Percentiles rank a stretch among this genome's conserved stretches.
These are phyloP conservation scores for Macropis europaea DNA, from an alignment of 2,888 invertebrate species.

Conservation along the genomic window DNA sequence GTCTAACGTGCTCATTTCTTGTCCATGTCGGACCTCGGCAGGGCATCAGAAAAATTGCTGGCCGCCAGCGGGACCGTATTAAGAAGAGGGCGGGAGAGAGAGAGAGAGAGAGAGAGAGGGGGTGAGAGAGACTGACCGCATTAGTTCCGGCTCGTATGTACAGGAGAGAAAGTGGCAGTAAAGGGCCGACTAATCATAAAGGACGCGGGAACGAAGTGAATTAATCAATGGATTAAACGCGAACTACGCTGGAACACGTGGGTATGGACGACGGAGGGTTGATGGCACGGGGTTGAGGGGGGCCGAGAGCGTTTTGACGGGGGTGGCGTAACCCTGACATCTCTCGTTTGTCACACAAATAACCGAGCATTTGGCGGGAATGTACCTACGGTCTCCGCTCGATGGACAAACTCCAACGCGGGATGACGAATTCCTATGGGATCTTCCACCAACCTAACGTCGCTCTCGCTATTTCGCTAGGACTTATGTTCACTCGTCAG, in stretches of 20 bases:
- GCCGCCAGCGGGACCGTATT: conserved; percentile 53
- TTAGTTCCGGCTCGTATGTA: conserved; percentile 69
- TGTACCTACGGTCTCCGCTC: conserved; percentile 59
- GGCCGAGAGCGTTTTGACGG: conserved; percentile 38
- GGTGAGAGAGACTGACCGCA: conserved; percentile 61
- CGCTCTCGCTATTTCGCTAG: conserved; percentile 54
- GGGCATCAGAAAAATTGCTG: conserved; percentile 73
- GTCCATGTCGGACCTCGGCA: conserved; percentile 16
- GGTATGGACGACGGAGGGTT: conserved; percentile 35
- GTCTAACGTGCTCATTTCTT: conserved; percentile 34
- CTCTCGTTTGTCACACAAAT: conserved; percentile 79
- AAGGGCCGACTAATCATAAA: conserved; percentile 75
- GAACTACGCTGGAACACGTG: conserved; percentile 61
- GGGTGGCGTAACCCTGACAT: conserved; percentile 67
- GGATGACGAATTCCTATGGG: conserved; percentile 72
- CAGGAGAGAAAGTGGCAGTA: conserved; percentile 64
- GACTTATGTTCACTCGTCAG: conserved; percentile 31
- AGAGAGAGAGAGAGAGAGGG: conserved; percentile 49
- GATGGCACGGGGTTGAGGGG: conserved; percentile 5
- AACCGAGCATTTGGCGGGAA: conserved; percentile 75
- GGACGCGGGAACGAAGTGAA: conserved; percentile 75
- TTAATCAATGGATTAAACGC: conserved; percentile 78
- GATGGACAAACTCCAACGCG: conserved; percentile 71
- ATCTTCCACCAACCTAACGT: conserved; percentile 35
- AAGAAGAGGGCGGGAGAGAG: conserved; percentile 52